Base-by-base conservation (phyloP, 2,113 vertebrate genomes). In the Oreochromis niloticus region DNA sequence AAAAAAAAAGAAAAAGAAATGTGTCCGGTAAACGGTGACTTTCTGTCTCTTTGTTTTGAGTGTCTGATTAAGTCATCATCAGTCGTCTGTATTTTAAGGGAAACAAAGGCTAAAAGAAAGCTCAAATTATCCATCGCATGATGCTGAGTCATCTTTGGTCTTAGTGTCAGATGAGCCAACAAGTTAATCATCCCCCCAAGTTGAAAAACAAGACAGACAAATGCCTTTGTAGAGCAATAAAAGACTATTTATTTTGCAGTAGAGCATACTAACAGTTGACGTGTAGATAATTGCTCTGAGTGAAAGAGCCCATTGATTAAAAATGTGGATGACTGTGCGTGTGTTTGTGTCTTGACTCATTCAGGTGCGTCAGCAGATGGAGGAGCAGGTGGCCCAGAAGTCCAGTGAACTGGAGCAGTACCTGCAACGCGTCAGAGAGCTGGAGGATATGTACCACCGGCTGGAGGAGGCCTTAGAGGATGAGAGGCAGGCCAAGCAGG, bases 281-380 rank as follows among this genome's bases (percentile, higher is more conserved):
- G 9, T 30, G 57, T 17, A 36, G 14, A 22, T 59, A 5, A 43
- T 6, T 48, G 27, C 11, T 27, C 34, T 1, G 7, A 43, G 36
- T 83, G 78, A 46, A 71, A 41, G 63, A 63, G 24, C n/a, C 34
- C 46, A 14, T 4, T 61, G n/a, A 14, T 4, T 55, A 17, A 78
- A 52, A 34, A 32, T 79, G 9, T 36, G 36, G 19, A 16, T 5
- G 32, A 12, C 22, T 39, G 48, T 66, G 30, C 4, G 1, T 50
- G 12, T 43, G 30, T 43, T 80, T 86, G 54, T 90, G 87, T 84
- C 59, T 80, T 12, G 24, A 2, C n/a, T 78, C 82, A 19, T 85
- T 88, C 91, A 99, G 98, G 97, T 98, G 57, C 97, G 98, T 88
- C 97, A 97, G 92, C 96, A 99, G 95, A 98, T 99, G 98, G 98